Base-by-base conservation (phyloP, 2,797 vertebrate species). In the Tachyglossus aculeatus region DNA sequence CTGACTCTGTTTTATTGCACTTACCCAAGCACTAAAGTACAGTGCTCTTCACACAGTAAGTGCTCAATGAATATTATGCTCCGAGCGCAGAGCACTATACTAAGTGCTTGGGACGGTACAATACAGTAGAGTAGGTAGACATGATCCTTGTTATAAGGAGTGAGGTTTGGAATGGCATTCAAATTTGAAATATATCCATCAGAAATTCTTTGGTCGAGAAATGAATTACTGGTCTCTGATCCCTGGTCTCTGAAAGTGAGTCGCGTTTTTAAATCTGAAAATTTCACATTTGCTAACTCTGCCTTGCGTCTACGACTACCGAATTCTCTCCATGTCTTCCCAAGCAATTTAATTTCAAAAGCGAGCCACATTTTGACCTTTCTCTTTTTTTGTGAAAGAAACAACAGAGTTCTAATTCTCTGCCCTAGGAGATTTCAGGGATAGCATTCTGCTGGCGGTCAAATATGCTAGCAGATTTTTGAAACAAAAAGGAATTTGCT, bases 281-380 rank as follows among this genome's bases (percentile, higher is more conserved):
- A 63, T 44, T 81, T 82, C 71, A 80, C 78, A 71, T 78, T 83
- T 83, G 67, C 63, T 81, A 81, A 80, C 76, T 81, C 77, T 85
- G 76, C 73, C 81, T 76, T 62, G 81, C 65, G 76, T 41, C 37
- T 77, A 45, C 71, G 24, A 1, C 71, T 81, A 68, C 55, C 53
- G 43, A 64, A 50, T 73, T 85, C 78, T 60, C 72, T 43, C 37
- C 71, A 56, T 66, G 44, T 80, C 58, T 80, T 87, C 84, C 75
- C 48, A 78, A 83, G 80, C 76, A 78, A 83, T 81, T 78, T 66
- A 71, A 71, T 79, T 74, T 81, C 58, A 68, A 87, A 83, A 80
- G 32, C 48, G 61, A 81, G 71, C 77, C 45, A 50, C 63, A 25
- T 40, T 38, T 67, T 85, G 73, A 85, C 78, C 68, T 87, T 83